Evolutionary conservation across 2,113 vertebrate genomes (phyloP), one percentile per base, ranked within the genome.

Genomic region (Enhydra lutris): DNA sequence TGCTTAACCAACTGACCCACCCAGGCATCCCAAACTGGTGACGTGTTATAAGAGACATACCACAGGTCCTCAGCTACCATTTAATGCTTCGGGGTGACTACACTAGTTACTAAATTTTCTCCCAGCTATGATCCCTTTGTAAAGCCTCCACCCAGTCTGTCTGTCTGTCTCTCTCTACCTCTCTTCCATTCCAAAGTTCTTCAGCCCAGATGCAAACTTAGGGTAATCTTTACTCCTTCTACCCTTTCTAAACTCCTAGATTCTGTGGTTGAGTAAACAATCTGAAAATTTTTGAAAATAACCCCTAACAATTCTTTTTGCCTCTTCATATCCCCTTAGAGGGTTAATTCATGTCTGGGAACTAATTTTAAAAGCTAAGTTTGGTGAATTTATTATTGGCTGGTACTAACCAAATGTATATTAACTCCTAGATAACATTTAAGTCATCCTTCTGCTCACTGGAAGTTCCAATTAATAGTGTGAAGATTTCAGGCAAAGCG

Each of bases 301-400:
- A 7, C 4, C 21, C 1, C 7, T 2, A 31, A 82, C 7, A 59
- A 79, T 90, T 92, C 8, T 74, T 87, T 14, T 42, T 88, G 7
- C 3, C 45, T 79, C 29, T 65, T 95, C n/a, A 42, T 50, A 57
- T 26, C 11, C 4, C 3, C 4, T 8, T 17, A 73, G 83, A 94
- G 2, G 1, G 24, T 91, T n/a, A 21, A 71, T 52, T 91, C 4
- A 17, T 65, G 0, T 80, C 14, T 74, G 15, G 73, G 93, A 93
- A 73, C 73, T 87, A 87, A 86, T 42, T 96, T 86, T n/a, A 82
- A 86, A 67, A 89, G 18, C 47, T 65, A 71, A 65, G 87, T 94
- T 96, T 69, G 45, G 31, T 57, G 26, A 90, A 76, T 92, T 93
- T 91, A 57, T 52, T 84, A 63, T 63, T 61, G 76, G 23, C n/a